Evolutionary conservation across 1,140 invertebrate species (phyloP).

Genomic region (Drosophila simulans): DNA sequence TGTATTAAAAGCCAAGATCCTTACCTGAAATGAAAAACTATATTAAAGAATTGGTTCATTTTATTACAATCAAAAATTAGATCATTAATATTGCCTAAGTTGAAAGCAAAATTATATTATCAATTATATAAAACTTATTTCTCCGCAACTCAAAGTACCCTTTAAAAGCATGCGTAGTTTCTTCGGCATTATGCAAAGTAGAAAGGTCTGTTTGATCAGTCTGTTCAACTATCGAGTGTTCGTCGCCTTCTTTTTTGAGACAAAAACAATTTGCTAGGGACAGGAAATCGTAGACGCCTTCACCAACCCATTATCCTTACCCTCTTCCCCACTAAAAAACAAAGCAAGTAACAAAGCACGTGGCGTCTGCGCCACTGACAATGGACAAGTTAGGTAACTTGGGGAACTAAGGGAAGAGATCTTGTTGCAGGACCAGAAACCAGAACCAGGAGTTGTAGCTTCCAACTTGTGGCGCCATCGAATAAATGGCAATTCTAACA

Average conservation of each 20-base stretch:
- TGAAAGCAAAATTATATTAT: no score
- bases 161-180: not conserved
- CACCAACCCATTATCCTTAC: not conserved
- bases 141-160: constrained; percentile 7
- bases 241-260: constrained; percentile 53
- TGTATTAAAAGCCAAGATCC: not conserved
- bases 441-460: not conserved
- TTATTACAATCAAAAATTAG: no score
- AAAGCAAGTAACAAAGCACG: constrained; percentile 22
- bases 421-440: constrained; percentile 17
- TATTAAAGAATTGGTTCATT: no score
- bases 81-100: no score
- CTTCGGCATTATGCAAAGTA: constrained; percentile 50
- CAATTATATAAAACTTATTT: no score
- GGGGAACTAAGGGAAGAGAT: constrained; percentile 1
- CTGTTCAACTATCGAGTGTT: constrained; percentile 70
- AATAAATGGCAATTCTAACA: constrained; percentile 15
- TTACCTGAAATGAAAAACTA: not conserved
- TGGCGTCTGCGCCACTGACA: constrained; percentile 12
- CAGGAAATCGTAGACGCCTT: constrained; percentile 52
- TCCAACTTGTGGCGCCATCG: constrained; percentile 14
- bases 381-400: not conserved
- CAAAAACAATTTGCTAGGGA: constrained; percentile 6
- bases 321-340: not conserved
- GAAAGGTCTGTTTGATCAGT: constrained; percentile 67